These are phyloP conservation scores for Pharmacophagus antenor DNA, from an alignment of 2,888 invertebrate genomes.

Conservation along the genomic window DNA sequence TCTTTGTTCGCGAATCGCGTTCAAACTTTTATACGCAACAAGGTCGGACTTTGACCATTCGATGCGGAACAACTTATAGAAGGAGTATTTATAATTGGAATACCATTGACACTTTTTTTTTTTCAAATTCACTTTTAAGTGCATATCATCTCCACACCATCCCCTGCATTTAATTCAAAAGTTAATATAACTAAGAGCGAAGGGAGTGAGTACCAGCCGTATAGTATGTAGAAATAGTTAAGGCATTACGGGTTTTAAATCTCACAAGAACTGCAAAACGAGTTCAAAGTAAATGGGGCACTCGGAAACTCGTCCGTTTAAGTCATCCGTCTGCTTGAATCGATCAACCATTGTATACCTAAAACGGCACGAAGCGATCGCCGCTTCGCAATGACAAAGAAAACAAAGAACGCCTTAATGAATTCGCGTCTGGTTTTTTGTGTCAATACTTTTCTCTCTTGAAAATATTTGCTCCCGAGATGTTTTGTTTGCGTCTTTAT, in stretches of 20 bases:
- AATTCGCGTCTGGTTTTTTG: neutral
- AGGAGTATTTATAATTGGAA: no score
- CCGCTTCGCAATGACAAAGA: neutral
- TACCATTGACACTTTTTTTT: no score
- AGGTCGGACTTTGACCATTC: no score
- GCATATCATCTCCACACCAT: no score
- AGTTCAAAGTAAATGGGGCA: neutral
- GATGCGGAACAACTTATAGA: no score
- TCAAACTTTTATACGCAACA: no score
- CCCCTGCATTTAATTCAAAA: no score
- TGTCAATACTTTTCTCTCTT: constrained; percentile 4
- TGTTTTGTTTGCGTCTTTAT: constrained; percentile 1
- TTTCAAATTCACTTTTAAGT: no score
- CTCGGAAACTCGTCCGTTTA: constrained; percentile 1
- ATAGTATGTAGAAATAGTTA: no score
- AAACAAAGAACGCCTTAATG: neutral
- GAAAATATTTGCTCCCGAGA: neutral
- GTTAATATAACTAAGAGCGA: no score
- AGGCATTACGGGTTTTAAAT: neutral
- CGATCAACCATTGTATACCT: constrained; percentile 14
- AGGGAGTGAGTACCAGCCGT: no score
- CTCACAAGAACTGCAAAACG: neutral
- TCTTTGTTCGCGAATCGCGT: no score
- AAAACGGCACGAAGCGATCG: constrained; percentile 6
- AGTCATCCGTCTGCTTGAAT: constrained; percentile 12